Base-by-base conservation (phyloP, 2,797 vertebrate species). In the Tympanoctomys barrerae region DNA sequence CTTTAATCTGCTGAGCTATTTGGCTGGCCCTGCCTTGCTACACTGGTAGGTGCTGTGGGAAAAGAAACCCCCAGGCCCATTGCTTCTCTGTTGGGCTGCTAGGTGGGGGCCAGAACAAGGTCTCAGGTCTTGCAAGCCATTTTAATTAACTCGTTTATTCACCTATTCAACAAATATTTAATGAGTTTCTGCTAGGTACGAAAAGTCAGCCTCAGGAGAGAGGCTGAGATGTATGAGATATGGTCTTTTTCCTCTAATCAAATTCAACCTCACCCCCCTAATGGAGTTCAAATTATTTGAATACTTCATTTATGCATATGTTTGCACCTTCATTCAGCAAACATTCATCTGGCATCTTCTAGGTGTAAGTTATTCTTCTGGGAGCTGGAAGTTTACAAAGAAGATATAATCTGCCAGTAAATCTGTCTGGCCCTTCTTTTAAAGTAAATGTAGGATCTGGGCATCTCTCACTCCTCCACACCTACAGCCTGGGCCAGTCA, bases 81-180 rank as follows among this genome's bases (percentile, higher is more conserved):
- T 33, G 4, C 19, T 33, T 62, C 3, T 42, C 42, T 68, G 26
- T 36, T 71, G 82, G 73, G 24, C 28, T 62, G 92, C 93, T 75
- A 21, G 66, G 5, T 36, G 78, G 46, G 87, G 83, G 62, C 91
- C 68, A 89, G 54, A 90, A 68, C 6, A 49, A 90, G 62, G 84
- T 68, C 77, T 81, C 18, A 36, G 68, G 90, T 46, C 89, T 91
- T 80, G 57, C 52, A 94, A 49, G 19, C 16, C 80, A 70, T 79
- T 87, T 97, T 71, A 93, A 93, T 93, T 89, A 96, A 93, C 78
- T 89, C 7, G 4, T 88, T 91, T 94, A 94, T 95, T 97, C 95
- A 94, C 70, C 21, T 71, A 92, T 68, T 95, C 94, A 94, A 90
- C 91, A 96, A 87, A 91, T 94, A 95, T 90, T 93, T 96, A 94